Evolutionary conservation across 2,888 invertebrate genomes (phyloP).

Genomic region (Venusia cambrica): DNA sequence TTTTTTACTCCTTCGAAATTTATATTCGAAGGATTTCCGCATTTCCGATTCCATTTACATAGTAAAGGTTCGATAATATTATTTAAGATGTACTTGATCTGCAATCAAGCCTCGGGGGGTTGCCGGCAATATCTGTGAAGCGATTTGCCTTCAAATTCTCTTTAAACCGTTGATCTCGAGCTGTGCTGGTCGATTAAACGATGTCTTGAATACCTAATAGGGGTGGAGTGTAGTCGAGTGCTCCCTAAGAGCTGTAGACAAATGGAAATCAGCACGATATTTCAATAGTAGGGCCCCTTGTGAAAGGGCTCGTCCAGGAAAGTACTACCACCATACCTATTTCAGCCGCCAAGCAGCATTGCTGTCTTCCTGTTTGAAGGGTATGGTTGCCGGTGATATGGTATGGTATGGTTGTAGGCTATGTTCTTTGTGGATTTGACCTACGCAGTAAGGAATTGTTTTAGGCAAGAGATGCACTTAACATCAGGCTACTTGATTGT

Average conservation of each 20-base stretch:
- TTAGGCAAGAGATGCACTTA: no score
- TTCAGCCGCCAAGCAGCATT: no score
- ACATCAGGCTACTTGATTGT: no score
- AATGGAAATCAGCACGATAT: constrained; percentile 1
- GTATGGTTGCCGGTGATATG: no score
- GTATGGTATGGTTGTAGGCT: no score
- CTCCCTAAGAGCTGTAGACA: constrained; percentile 33
- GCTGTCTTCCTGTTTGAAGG: no score
- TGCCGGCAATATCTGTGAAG: constrained; percentile 48
- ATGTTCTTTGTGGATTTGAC: no score
- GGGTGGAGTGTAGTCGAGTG: constrained; percentile 51
- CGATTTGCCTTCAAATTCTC: constrained; percentile 56
- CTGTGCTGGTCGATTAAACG: constrained; percentile 67
- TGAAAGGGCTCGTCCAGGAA: no score
- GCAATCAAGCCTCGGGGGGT: constrained; percentile 43
- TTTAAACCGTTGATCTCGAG: constrained; percentile 54
- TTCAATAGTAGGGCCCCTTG: no score
- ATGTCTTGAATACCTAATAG: constrained; percentile 75
- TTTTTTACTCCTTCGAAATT: neutral
- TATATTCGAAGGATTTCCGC: constrained; percentile 6
- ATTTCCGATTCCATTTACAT: constrained; percentile 34
- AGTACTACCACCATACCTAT: no score
- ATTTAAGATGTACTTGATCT: constrained; percentile 42
- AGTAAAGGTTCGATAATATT: constrained; percentile 38
- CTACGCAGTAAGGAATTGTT: no score